Evolutionary conservation across 2,888 invertebrate genomes (phyloP), one percentile per base, ranked within the genome.

Genomic region (Apocheima hispidaria): DNA sequence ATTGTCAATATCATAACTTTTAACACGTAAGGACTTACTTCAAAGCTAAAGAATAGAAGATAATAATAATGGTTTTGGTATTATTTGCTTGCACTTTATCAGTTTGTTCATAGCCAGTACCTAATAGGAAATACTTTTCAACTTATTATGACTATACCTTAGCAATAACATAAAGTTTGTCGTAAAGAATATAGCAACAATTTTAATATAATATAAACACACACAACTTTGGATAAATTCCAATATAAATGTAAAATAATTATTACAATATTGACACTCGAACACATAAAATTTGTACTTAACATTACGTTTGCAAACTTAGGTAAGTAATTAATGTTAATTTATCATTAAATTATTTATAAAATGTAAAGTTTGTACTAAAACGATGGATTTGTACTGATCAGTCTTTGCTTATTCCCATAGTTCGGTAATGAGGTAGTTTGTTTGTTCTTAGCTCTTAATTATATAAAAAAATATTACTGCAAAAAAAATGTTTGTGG

Each of bases 281-380:
- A 91, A 92, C 92, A 91, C 92, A 88, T 88, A 88, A 79, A 82
- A 83, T 92, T 92, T 92, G 90, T 92, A 92, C 92, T 90, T 84
- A 57, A 87, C 73, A 83, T 88, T 89, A 87, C 81, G 63, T 81
- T 85, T 83, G 80, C 78, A 83, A 87, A 87, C 84, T 84, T 84
- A 88, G 75, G 71, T 74, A 65, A 74, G 71, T 75, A 64, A 73
- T 78, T 81, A 81, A 78, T 84, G 72, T 73, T 82, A 82, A 72
- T 76, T 72, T 78, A 82, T 67, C 66, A 75, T 74, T 71, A 77
- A 76, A 74, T 43, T 57, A 57, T 62, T 52, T 49, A 36, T 68
- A 70, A 69, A 69, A 70, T 82, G 77, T 81, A 83, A 78, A 84
- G 74, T 79, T 81, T 86, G 86, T 86, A 87, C 86, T 87, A 84